Evolutionary conservation across 2,113 vertebrate species (phyloP), one percentile per base, ranked within the genome.

Genomic region (Oncorhynchus mykiss): DNA sequence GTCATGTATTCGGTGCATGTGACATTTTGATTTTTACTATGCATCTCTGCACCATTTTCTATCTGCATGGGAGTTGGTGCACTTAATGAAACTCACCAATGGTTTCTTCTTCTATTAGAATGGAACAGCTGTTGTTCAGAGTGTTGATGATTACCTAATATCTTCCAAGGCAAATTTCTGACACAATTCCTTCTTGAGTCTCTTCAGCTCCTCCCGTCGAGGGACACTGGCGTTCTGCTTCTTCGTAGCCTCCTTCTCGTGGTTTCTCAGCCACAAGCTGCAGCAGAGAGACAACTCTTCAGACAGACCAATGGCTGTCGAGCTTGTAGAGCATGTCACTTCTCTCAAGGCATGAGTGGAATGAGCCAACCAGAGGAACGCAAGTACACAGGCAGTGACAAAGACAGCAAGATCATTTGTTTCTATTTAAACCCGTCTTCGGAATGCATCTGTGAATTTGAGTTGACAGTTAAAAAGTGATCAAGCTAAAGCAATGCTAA

Each of bases 211-310:
- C 78, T 93, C 92, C 73, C 97, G 91, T 59, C 94, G 94, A 0
- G 97, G 96, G 77, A 97, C 87, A 86, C 97, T 99, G 7, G 89
- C 93, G 20, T 83, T 91, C 87, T 96, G 89, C 80, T 95, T 99
- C 88, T 93, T 93, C 2, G 87, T 69, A 2, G 97, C 97, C 72
- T 88, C 89, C 1, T 92, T 76, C 76, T 93, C 94, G 16, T 96
- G 96, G 75, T 88, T 93, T 80, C 92, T 94, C 84, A 99, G 84
- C 98, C 98, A 99, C 64, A 92, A 91, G 81, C 98, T 99, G 74
- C 14, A 13, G 54, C 20, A 62, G 20, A 62, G 2, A 62, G n/a
- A 24, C n/a, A 62, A 22, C n/a, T 22, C 5, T 62, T 62, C 2
- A n/a, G 6, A 62, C n/a, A 24, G 59, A 22, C 59, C 2, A 9